A percentile compares a stretch with the other conserved stretches of the same genome.
Evolutionary conservation across 2,888 invertebrate genomes (phyloP).

Genomic region (Lepidocyrtinus sp.): DNA sequence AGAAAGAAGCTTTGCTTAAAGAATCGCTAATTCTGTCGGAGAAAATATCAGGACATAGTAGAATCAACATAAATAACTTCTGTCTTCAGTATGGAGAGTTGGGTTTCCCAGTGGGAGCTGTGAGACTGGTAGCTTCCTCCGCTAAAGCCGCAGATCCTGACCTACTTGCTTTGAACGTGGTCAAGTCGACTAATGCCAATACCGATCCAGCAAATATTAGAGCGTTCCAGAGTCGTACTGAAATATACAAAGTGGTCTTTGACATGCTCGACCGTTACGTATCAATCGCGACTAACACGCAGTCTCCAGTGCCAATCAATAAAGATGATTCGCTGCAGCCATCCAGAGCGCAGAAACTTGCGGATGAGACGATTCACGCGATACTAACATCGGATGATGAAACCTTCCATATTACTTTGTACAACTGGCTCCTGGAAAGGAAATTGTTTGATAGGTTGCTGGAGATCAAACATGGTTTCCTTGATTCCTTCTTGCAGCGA

Average conservation of each 20-base stretch:
- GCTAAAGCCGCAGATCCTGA: slow-evolving; percentile 68
- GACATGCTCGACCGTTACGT: slow-evolving; percentile 67
- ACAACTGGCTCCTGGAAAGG: slow-evolving; percentile 88
- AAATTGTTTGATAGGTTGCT: slow-evolving; percentile 74
- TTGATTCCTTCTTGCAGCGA: slow-evolving; percentile 73
- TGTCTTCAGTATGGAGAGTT: slow-evolving; percentile 69
- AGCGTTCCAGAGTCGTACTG: slow-evolving; percentile 65
- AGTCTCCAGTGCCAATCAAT: slow-evolving; percentile 58
- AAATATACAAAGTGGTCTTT: slow-evolving; percentile 68
- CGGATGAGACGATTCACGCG: slow-evolving; percentile 67
- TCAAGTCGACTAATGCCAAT: slow-evolving; percentile 47
- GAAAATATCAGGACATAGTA: slow-evolving; percentile 68
- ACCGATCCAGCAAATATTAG: slow-evolving; percentile 62
- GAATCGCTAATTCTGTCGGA: slow-evolving; percentile 68
- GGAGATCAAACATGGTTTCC: slow-evolving; percentile 72
- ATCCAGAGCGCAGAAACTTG: slow-evolving; percentile 60
- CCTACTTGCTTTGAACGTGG: slow-evolving; percentile 61
- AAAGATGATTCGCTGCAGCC: slow-evolving; percentile 55
- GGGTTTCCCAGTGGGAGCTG: slow-evolving; percentile 68
- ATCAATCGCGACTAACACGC: slow-evolving; percentile 52
- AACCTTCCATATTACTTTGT: slow-evolving; percentile 90
- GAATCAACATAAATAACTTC: slow-evolving; percentile 66
- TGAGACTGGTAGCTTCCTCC: slow-evolving; percentile 64
- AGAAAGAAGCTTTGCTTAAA: slow-evolving; percentile 65
- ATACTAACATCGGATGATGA: slow-evolving; percentile 79